Evolutionary conservation across 2,888 invertebrate genomes (phyloP).

Genomic region (Rutpela maculata): DNA sequence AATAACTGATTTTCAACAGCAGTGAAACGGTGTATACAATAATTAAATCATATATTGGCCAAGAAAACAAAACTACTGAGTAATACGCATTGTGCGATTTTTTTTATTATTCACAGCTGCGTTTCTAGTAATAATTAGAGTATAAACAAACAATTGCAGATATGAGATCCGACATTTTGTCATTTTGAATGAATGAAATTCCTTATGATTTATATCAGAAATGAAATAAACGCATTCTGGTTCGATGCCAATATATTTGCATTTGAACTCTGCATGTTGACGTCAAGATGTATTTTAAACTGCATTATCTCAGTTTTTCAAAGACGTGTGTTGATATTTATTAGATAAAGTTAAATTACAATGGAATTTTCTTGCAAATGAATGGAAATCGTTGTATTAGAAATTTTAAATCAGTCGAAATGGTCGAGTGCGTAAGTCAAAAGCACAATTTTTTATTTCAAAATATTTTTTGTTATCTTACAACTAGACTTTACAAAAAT

Average conservation of each 20-base stretch:
- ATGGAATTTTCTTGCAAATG: background rate
- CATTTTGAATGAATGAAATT: slow-evolving; percentile 9
- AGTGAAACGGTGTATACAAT: too few relatives aligned
- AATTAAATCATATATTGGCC: too few relatives aligned
- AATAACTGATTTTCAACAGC: too few relatives aligned
- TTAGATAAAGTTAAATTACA: background rate
- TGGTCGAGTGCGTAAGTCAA: too few relatives aligned
- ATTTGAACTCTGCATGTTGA: background rate
- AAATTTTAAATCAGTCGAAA: too few relatives aligned
- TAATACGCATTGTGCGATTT: background rate
- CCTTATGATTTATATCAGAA: background rate
- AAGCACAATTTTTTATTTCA: too few relatives aligned
- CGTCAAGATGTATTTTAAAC: slow-evolving; percentile 9
- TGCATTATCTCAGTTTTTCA: background rate
- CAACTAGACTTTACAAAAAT: too few relatives aligned
- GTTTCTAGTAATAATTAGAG: background rate
- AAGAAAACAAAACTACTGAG: too few relatives aligned
- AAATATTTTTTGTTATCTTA: too few relatives aligned
- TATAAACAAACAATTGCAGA: background rate
- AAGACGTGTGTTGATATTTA: background rate
- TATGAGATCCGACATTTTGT: background rate
- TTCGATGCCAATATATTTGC: background rate
- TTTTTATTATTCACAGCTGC: background rate
- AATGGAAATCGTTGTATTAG: too few relatives aligned
- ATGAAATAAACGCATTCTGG: slow-evolving; percentile 6